Evolutionary conservation across 2,797 vertebrate species (phyloP).

Genomic region (Gambusia yucatana): DNA sequence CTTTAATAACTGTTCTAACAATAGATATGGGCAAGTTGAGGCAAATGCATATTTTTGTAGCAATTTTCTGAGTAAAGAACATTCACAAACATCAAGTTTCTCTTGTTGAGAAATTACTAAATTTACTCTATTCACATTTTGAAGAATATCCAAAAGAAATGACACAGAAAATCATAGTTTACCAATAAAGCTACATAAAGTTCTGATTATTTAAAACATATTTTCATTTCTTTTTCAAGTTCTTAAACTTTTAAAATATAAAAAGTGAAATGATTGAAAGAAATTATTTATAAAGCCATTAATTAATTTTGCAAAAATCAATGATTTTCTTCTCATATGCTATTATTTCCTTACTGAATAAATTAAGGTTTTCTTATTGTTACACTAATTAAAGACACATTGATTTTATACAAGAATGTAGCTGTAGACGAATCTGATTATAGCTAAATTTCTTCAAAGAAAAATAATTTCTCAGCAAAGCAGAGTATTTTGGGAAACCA

Average conservation of each 20-base stretch:
- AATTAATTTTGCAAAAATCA: neutral
- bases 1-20: neutral
- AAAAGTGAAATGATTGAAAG: neutral
- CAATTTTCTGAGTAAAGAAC: neutral
- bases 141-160: neutral
- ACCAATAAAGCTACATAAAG: neutral
- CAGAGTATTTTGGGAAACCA: slow-evolving; percentile 61
- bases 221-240: neutral
- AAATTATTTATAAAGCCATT: neutral
- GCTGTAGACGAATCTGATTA: neutral
- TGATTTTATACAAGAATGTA: neutral
- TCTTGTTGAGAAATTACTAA: neutral
- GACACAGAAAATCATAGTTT: neutral
- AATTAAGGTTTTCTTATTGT: neutral
- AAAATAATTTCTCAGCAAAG: slow-evolving; percentile 21
- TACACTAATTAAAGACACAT: neutral
- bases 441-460: neutral
- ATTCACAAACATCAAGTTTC: neutral
- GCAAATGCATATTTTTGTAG: neutral
- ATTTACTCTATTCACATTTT: neutral
- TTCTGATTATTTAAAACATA: neutral
- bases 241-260: no score
- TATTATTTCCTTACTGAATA: neutral
- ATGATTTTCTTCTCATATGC: neutral
- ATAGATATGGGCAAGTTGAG: neutral